Percentiles rank a stretch among this genome's conserved stretches.
Evolutionary conservation across 2,113 vertebrate species (phyloP).

Genomic region (Pluvianellus socialis): DNA sequence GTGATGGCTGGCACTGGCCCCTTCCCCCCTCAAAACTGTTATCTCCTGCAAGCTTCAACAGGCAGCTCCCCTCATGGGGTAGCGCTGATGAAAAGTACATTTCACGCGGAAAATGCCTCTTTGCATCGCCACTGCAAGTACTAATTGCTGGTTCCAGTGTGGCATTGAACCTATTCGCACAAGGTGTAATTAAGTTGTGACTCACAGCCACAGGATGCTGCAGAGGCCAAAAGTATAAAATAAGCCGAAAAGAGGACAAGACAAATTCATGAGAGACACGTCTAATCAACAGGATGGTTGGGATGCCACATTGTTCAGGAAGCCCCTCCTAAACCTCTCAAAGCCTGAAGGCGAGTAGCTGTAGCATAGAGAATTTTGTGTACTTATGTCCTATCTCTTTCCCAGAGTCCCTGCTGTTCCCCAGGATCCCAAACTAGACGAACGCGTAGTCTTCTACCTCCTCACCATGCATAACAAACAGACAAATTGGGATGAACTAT

Average conservation of each 20-base stretch:
- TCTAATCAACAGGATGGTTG: neutral
- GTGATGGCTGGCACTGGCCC: neutral
- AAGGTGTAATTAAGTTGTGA: slow-evolving; percentile 56
- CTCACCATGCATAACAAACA: neutral
- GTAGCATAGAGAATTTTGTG: neutral
- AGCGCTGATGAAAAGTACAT: slow-evolving; percentile 16
- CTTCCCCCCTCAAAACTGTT: neutral
- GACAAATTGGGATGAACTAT: neutral
- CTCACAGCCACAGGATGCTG: slow-evolving; percentile 41
- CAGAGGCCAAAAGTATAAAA: slow-evolving; percentile 13
- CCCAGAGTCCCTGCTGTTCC: neutral
- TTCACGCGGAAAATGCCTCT: neutral
- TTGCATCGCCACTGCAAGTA: neutral
- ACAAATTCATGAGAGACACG: neutral
- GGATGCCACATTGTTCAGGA: neutral
- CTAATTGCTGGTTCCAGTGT: slow-evolving; percentile 15
- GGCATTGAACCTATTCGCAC: neutral
- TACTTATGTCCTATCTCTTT: neutral
- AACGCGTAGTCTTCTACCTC: neutral
- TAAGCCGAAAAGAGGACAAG: neutral
- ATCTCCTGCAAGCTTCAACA: neutral
- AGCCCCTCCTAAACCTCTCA: neutral
- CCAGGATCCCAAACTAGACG: neutral
- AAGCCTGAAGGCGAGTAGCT: neutral
- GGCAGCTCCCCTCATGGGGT: neutral